Base-by-base conservation (phyloP, 2,888 invertebrate genomes). In the Lepidocyrtoides sp. region DNA sequence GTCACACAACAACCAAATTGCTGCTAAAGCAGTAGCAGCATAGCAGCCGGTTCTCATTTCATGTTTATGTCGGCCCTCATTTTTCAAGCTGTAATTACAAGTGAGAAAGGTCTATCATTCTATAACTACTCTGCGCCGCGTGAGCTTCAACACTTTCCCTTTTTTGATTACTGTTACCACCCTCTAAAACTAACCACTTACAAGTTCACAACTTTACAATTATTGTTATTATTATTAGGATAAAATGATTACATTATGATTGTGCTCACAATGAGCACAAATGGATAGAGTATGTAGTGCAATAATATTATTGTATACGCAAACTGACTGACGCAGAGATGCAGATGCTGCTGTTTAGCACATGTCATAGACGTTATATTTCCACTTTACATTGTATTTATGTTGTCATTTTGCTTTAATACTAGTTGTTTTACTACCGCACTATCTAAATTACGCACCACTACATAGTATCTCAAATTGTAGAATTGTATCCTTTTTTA, bases 61-160 rank as follows among this genome's bases (percentile, higher is more conserved):
- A 4, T 20, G 8, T 20, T 29, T 14, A 36, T 29, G 69, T 26
- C n/a, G n/a, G 5, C 32, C 66, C 44, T 14, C 48, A 75, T 48
- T 75, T 75, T 26, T 44, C 75, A 20, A 23, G 32, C 26, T 63
- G 10, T 69, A 69, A 69, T 20, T 63, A 29, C 63, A 63, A 54
- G 60, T n/a, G 44, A 57, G 60, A 26, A 75, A 41, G 23, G 75
- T 36, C 57, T 86, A 60, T 44, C 75, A 60, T 75, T 57, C 36
- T 51, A 29, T 75, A 23, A 72, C 29, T 41, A 12, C 14, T 26
- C 1, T 77, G 51, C 77, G 29, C 77, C 51, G 77, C 77, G 72
- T 69, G 54, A 82, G 57, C 36, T 69, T 77, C 81, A 81, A 81
- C 88, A 88, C 88, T 88, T 88, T 88, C 81, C 81, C 69, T 82